These are phyloP conservation scores for Morone chrysops DNA, from an alignment of 2,113 vertebrate genomes.

Conservation along the genomic window DNA sequence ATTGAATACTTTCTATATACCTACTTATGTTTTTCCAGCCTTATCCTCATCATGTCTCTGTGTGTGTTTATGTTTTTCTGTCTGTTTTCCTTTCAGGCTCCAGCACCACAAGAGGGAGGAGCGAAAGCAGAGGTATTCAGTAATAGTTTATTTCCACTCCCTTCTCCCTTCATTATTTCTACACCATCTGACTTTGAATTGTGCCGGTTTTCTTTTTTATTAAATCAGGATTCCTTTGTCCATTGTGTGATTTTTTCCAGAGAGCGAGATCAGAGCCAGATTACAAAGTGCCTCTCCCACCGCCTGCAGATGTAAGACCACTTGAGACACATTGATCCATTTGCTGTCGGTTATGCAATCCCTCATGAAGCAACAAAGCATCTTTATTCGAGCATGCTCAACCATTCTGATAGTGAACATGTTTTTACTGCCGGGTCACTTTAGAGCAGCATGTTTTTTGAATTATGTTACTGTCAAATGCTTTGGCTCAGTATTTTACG, in stretches of 20 bases:
- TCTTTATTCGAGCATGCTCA: conserved; percentile 37
- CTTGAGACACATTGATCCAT: conserved; percentile 44
- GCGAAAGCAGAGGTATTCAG: conserved; percentile 92
- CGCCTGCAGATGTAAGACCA: conserved; percentile 91
- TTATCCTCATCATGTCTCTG: conserved; percentile 10
- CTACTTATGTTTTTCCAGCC: conserved; percentile 17
- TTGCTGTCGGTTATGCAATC: conserved; percentile 52
- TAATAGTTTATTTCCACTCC: background rate
- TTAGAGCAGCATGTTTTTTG: conserved; percentile 28
- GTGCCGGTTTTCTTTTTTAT: conserved; percentile 34
- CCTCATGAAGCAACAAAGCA: conserved; percentile 56
- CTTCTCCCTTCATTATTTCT: conserved; percentile 56
- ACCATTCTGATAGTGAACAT: conserved; percentile 11
- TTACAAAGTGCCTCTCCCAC: conserved; percentile 96
- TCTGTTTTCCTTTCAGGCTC: conserved; percentile 65
- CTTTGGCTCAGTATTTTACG: conserved; percentile 11
- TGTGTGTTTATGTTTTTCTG: conserved; percentile 16
- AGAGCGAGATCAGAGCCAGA: conserved; percentile 96
- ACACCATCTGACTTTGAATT: conserved; percentile 28
- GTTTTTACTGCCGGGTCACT: conserved; percentile 1
- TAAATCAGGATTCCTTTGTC: conserved; percentile 54
- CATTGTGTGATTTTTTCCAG: conserved; percentile 81
- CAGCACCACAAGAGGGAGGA: conserved; percentile 88
- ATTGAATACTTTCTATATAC: conserved; percentile 1
- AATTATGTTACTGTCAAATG: conserved; percentile 42